phyloP scores from a whole-genome alignment of 2,113 vertebrate species.

The Cichladusa arquata region DNA sequence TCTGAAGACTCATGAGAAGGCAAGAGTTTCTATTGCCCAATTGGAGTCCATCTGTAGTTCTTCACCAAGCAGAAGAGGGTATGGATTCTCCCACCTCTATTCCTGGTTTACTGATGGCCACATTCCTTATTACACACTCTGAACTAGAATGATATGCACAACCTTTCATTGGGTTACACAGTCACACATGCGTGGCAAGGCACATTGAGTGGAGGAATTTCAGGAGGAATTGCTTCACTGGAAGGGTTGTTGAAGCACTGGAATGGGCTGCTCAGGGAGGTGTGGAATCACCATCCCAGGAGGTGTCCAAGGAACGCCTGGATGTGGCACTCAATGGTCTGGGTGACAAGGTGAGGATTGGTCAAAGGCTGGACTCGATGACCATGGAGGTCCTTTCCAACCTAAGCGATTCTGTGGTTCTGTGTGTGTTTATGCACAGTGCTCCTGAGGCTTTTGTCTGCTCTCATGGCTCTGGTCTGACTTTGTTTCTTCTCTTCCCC shows the following conservation, averaged over 20 bases:
- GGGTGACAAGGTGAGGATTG: neutral
- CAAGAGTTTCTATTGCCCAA: neutral
- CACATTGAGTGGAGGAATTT: neutral
- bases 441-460: neutral
- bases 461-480: neutral
- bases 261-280: neutral
- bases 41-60: neutral
- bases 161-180: neutral
- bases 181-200: neutral
- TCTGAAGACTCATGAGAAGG: neutral
- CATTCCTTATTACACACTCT: neutral
- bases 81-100: neutral
- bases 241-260: neutral
- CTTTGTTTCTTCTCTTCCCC: neutral
- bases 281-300: neutral
- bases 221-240: neutral
- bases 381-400: neutral
- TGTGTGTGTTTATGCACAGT: neutral
- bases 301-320: neutral
- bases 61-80: neutral
- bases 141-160: neutral
- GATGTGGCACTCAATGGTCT: neutral
- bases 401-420: fast-evolving
- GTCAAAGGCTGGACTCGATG: neutral
- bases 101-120: neutral